These are phyloP conservation scores for Nephrotoma appendiculata DNA, from an alignment of 2,888 invertebrate genomes.

Conservation along the genomic window DNA sequence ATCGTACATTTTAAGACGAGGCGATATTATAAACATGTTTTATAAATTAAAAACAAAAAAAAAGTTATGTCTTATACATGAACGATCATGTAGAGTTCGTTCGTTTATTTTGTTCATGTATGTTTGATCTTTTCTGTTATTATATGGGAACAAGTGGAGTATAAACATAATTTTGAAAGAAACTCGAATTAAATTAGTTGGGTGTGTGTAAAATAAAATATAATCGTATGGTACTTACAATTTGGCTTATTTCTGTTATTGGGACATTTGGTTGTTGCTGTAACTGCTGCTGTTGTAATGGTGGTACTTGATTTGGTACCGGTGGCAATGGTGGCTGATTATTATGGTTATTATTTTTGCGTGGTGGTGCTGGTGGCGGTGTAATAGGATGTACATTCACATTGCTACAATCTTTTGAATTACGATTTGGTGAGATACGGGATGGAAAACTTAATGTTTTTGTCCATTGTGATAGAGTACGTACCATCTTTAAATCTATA, in stretches of 20 bases:
- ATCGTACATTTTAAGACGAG: not conserved
- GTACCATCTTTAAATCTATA: constrained; percentile 50
- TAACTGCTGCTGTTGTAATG: constrained; percentile 17
- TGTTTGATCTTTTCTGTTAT: not conserved
- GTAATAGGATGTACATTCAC: constrained; percentile 40
- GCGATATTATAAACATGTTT: not conserved
- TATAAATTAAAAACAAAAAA: not conserved
- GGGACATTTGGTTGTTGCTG: constrained; percentile 36
- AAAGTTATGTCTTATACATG: not conserved
- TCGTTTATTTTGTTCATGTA: not conserved
- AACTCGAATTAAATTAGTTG: not conserved
- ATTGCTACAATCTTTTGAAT: constrained; percentile 53
- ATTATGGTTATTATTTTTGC: constrained; percentile 32
- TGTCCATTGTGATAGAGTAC: constrained; percentile 80
- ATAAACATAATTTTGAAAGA: not conserved
- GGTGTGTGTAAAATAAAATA: not conserved
- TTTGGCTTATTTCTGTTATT: constrained; percentile 52
- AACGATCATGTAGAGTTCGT: not conserved
- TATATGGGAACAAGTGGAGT: not conserved
- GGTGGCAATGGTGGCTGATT: constrained; percentile 39
- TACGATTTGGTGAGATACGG: constrained; percentile 67
- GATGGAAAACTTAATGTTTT: constrained; percentile 82
- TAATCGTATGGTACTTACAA: constrained; percentile 37
- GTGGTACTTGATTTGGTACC: constrained; percentile 27
- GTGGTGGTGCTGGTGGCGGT: constrained; percentile 44